Evolutionary conservation across 2,888 invertebrate genomes (phyloP).

Genomic region (Coremacera marginata): DNA sequence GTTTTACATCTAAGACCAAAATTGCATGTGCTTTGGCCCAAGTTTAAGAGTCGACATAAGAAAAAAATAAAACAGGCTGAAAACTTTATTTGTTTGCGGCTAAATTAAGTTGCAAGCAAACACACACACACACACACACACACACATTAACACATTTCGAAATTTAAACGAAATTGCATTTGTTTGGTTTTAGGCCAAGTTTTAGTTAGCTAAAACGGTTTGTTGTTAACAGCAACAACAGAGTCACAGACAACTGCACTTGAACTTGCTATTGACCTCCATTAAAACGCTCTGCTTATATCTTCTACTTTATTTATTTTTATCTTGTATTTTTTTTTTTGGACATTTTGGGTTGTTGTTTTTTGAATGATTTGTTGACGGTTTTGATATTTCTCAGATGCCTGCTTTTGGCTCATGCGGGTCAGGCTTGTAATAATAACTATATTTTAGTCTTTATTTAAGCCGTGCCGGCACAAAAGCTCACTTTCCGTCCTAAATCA

Average conservation of each 20-base stretch:
- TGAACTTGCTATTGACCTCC: conserved; percentile 35
- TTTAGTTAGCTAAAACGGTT: not conserved
- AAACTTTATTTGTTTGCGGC: not conserved
- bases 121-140: not conserved
- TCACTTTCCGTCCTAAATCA: no score
- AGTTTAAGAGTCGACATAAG: no score
- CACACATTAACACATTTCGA: no score
- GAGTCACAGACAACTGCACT: conserved; percentile 16
- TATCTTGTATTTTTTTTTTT: not conserved
- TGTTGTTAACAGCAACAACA: not conserved
- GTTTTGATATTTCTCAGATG: not conserved
- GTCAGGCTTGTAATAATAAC: no score
- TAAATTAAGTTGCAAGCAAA: not conserved
- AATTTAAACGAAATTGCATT: not conserved
- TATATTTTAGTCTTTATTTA: no score
- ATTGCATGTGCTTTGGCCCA: no score
- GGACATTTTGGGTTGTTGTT: not conserved
- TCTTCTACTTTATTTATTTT: not conserved
- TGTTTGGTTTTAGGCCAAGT: not conserved
- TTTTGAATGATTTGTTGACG: not conserved
- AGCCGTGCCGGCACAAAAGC: no score
- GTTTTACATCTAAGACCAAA: no score
- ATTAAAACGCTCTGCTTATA: not conserved
- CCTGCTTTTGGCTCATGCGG: not conserved
- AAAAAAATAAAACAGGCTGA: no score